These are phyloP conservation scores for Eilema depressum DNA, from an alignment of 2,888 invertebrate species.

Conservation along the genomic window DNA sequence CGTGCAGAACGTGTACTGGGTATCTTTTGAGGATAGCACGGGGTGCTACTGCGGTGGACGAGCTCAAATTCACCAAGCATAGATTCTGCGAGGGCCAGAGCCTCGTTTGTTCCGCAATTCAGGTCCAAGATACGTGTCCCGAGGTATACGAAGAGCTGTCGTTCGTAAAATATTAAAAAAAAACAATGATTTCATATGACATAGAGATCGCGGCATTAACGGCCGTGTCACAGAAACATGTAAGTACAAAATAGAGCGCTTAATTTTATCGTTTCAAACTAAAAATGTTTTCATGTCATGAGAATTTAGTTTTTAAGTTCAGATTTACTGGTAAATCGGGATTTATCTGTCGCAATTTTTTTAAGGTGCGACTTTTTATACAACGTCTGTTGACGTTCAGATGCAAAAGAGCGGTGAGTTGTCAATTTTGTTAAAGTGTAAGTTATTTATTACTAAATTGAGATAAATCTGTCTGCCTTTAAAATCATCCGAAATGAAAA, in stretches of 20 bases:
- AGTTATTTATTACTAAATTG: not conserved
- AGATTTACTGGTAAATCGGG: not conserved
- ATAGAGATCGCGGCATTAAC: constrained; percentile 22
- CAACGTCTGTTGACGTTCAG: not conserved
- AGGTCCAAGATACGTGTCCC: no score
- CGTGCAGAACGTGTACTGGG: no score
- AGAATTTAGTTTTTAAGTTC: constrained; percentile 4
- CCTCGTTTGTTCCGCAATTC: no score
- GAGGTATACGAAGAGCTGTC: not conserved
- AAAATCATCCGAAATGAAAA: no score
- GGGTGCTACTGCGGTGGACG: no score
- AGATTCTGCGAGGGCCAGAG: no score
- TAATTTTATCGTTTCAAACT: constrained; percentile 3
- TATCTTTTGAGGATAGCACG: no score
- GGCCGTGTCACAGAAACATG: constrained; percentile 23
- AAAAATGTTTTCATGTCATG: constrained; percentile 12
- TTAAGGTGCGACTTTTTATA: not conserved
- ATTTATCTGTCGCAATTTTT: not conserved
- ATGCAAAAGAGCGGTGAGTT: constrained; percentile 5
- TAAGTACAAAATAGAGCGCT: constrained; percentile 16
- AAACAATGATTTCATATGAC: constrained; percentile 17
- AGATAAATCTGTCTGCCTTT: not conserved
- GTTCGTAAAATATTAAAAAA: constrained; percentile 16
- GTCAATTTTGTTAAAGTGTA: not conserved
- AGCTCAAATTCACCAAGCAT: no score